phyloP scores from a whole-genome alignment of 2,797 vertebrate species.

The Gymnocypris eckloni region DNA sequence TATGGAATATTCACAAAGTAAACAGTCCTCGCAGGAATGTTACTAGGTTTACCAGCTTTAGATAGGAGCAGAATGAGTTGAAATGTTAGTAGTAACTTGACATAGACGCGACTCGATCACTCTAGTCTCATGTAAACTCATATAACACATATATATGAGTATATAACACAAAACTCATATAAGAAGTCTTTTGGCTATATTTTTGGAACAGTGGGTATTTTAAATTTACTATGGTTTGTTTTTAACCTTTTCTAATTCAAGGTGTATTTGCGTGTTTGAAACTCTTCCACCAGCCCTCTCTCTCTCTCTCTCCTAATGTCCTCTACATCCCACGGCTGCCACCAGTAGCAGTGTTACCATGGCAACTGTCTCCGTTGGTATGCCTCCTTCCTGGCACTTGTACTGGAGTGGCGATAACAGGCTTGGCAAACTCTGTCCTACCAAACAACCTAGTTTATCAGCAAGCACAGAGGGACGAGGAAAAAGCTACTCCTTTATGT shows the following conservation, averaged over 20 bases:
- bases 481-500: constrained; percentile 47
- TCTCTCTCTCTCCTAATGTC: constrained; percentile 35
- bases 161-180: too few relatives aligned
- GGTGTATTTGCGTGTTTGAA: constrained; percentile 13
- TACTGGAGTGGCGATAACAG: constrained; percentile 59
- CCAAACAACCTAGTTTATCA: constrained; percentile 66
- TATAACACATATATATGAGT: background rate
- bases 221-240: background rate
- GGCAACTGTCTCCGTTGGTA: constrained; percentile 62
- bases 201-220: background rate
- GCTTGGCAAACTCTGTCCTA: constrained; percentile 63
- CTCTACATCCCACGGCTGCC: constrained; percentile 53
- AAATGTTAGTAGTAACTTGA: background rate
- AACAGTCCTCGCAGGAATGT: background rate
- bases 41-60: background rate
- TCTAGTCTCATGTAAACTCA: background rate
- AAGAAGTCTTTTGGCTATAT: background rate
- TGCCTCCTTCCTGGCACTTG: constrained; percentile 59
- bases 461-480: constrained; percentile 27
- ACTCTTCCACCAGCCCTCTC: constrained; percentile 3
- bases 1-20: too few relatives aligned
- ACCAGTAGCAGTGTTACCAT: constrained; percentile 56
- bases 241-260: constrained; percentile 9
- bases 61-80: background rate
- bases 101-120: background rate